Percentiles rank a stretch among this genome's conserved stretches.
These are phyloP conservation scores for Malacoctenus gilli DNA, from an alignment of 2,797 vertebrate species.

Conservation along the genomic window DNA sequence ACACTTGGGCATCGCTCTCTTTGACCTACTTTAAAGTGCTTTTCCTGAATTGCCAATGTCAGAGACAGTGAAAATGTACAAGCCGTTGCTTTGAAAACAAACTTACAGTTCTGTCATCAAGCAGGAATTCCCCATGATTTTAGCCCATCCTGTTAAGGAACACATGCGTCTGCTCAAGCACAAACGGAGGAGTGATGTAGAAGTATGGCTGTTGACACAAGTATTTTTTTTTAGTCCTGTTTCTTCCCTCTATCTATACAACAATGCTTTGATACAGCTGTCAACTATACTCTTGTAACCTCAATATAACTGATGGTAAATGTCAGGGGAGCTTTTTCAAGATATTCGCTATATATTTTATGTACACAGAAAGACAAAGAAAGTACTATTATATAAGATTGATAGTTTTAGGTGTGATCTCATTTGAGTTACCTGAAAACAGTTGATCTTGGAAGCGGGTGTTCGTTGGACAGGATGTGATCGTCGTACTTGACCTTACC, in stretches of 20 bases:
- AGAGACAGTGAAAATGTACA: slow-evolving; percentile 9
- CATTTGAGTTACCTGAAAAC: slow-evolving; percentile 26
- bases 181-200: slow-evolving; percentile 39
- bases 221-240: slow-evolving; percentile 18
- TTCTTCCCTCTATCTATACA: slow-evolving; percentile 14
- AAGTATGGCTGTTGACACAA: slow-evolving; percentile 1
- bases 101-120: slow-evolving; percentile 15
- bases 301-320: slow-evolving; percentile 21
- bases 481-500: slow-evolving; percentile 24
- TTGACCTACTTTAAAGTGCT: slow-evolving; percentile 30
- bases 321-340: slow-evolving; percentile 28
- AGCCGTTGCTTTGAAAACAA: slow-evolving; percentile 12
- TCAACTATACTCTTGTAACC: slow-evolving; percentile 30
- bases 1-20: slow-evolving; percentile 35
- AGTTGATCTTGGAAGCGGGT: slow-evolving; percentile 2
- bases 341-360: slow-evolving; percentile 45
- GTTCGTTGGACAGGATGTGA: background rate
- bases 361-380: slow-evolving; percentile 13
- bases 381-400: slow-evolving; percentile 30
- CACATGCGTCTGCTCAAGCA: slow-evolving; percentile 58
- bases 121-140: slow-evolving; percentile 25
- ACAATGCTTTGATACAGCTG: slow-evolving; percentile 9
- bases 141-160: slow-evolving; percentile 7
- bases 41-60: slow-evolving; percentile 15
- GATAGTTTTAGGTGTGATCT: slow-evolving; percentile 19